A percentile compares a stretch with the other conserved stretches of the same genome.
These are phyloP conservation scores for Oryzias sinensis DNA, from an alignment of 2,797 vertebrate species.

Conservation along the genomic window DNA sequence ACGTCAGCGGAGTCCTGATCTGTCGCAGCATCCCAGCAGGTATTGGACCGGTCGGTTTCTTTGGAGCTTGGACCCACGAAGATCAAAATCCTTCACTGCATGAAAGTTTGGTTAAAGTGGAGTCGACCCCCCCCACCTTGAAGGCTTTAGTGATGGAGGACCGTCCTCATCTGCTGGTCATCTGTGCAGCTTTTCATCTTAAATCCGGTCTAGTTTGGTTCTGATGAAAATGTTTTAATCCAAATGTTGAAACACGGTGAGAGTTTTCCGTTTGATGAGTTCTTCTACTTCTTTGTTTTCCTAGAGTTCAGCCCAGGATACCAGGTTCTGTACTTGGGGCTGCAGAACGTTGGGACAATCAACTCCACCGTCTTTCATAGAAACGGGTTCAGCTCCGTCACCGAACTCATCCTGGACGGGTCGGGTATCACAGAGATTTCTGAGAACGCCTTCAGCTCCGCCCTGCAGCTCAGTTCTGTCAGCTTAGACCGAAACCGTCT, in stretches of 20 bases:
- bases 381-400: conserved; percentile 62
- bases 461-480: conserved; percentile 63
- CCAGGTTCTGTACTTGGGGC: conserved; percentile 51
- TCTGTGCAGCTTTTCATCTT: too few species aligned
- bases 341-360: conserved; percentile 54
- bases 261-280: too few species aligned
- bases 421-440: conserved; percentile 58
- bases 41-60: conserved; percentile 32
- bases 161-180: too few species aligned
- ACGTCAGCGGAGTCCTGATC: conserved; percentile 29
- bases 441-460: conserved; percentile 57
- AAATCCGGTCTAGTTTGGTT: too few species aligned
- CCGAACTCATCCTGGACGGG: conserved; percentile 50
- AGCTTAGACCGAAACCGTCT: conserved; percentile 63
- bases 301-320: conserved; percentile 58
- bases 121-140: too few species aligned
- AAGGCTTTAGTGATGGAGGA: too few species aligned
- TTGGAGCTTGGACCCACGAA: not conserved
- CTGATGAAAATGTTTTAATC: too few species aligned
- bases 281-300: not conserved
- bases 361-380: conserved; percentile 64
- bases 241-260: too few species aligned
- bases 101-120: not conserved
- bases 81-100: too few species aligned
- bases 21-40: conserved; percentile 59